Base-by-base conservation (phyloP, 23 tunicate genomes). In the Styela plicata region DNA sequence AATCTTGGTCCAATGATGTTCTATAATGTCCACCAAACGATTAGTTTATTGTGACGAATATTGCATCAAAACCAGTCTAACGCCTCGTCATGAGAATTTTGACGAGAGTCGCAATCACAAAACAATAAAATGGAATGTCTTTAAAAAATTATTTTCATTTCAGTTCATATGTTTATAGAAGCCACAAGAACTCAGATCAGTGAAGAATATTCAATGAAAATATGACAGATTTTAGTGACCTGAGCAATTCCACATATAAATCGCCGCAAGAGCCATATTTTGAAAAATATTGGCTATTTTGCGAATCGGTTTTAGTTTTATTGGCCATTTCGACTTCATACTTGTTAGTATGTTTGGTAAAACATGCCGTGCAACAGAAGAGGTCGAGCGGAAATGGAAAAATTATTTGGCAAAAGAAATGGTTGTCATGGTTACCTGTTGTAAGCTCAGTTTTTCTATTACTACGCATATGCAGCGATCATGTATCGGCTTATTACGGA, bases 261-360 rank as follows among this genome's bases (percentile, higher is more conserved):
- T 44, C 57, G 13, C 57, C 57, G 13, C 7, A 44, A 1, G 71
- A 67, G 21, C 81, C 81, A 24, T 76, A 76, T 1, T 76, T 53
- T 16, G 24, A 76, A 1, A 76, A 18, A 27, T 93, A 93, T 63
- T 93, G 98, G 98, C 66, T 93, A 24, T 74, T 85, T 17, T 85
- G 87, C n/a, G 93, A 88, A 33, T 30, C 74, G 5, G 52, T 85
- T 16, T 61, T 93, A 1, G 63, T 82, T 33, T 19, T 88, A 17
- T 20, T 93, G 63, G 84, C 91, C 3, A 16, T 85, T 10, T 78
- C 85, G 24, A 7, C 87, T 0, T 19, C 84, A 1, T 93, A 93
- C 74, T 75, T 93, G 32, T 74, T 82, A 2, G 81, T 76, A n/a
- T 85, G 93, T 25, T 37, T 93, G 63, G 36, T 80, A 20, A 75